Base-by-base conservation (phyloP, 2,113 vertebrate species). In the Sigmodon hispidus region DNA sequence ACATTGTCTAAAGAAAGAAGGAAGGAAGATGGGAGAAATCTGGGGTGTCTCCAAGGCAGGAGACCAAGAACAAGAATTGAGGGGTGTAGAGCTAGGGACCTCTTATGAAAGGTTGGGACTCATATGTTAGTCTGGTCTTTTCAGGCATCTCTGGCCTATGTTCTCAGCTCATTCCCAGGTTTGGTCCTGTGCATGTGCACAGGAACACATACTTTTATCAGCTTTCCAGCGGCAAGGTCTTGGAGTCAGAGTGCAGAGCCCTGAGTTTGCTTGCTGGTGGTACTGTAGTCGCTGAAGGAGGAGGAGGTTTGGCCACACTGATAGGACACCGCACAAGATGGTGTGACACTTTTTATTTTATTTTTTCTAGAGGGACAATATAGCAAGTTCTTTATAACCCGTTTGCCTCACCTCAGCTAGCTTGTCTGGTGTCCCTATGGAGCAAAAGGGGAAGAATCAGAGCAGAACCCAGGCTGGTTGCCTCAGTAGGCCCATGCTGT, bases 231-330 rank as follows among this genome's bases (percentile, higher is more conserved):
- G 7, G 29, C 22, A 57, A 36, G 34, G 5, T 0, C 72, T 63
- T 12, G 59, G 80, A 72, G n/a, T 70, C 55, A 3, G n/a, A 2
- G 3, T 17, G 26, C n/a, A 7, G 57, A 24, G 45, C 24, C 48
- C 1, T 2, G 9, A 26, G 13, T 12, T 0, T 15, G 43, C 40
- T 50, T 31, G 69, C 50, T 69, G 29, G 17, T 5, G 2, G 1
- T n/a, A 2, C 34, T 36, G 3, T 26, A 4, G 1, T 59, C 8
- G 6, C 0, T 8, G 29, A 1, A 61, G 55, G 1, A 61, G 55
- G 67, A 61, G 69, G 34, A 24, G 2, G 45, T 5, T 22, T 34
- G 55, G 19, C 34, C 70, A 10, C 55, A 1, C 12, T 0, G 22
- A 21, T 17, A n/a, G 24, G 31, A 50, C 16, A 67, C 7, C n/a